These are phyloP conservation scores for Agrypnus murinus DNA, from an alignment of 2,888 invertebrate genomes.

Conservation along the genomic window DNA sequence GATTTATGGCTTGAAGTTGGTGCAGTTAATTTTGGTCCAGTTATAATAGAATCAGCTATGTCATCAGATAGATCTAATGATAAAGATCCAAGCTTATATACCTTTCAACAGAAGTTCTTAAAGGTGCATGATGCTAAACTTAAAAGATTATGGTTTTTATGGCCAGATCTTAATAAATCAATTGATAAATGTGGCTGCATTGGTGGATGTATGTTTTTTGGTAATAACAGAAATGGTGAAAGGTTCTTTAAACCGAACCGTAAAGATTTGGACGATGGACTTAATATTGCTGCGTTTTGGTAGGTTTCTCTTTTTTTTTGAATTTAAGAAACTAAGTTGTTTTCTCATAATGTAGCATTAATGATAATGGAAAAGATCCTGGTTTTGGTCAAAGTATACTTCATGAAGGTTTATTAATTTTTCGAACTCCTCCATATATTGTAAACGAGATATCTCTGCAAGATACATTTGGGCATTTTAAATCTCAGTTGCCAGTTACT, in stretches of 20 bases:
- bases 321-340: neutral
- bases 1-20: conserved; percentile 96
- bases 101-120: conserved; percentile 87
- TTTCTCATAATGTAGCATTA: conserved; percentile 73
- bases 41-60: conserved; percentile 91
- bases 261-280: conserved; percentile 86
- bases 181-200: conserved; percentile 91
- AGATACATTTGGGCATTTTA: conserved; percentile 71
- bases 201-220: conserved; percentile 97
- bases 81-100: conserved; percentile 84
- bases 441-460: conserved; percentile 84
- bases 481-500: conserved; percentile 2
- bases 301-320: conserved; percentile 59
- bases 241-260: conserved; percentile 91
- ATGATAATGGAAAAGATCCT: conserved; percentile 86
- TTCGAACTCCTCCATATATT: conserved; percentile 92
- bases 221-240: conserved; percentile 90
- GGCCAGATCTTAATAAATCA: conserved; percentile 82
- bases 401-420: conserved; percentile 89
- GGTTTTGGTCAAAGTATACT: conserved; percentile 96
- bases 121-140: conserved; percentile 88
- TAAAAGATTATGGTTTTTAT: conserved; percentile 95
- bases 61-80: conserved; percentile 74
- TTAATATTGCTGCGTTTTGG: conserved; percentile 87
- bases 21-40: conserved; percentile 90